Evolutionary conservation across 1,140 invertebrate species (phyloP).

Genomic region (Capitella teleta): DNA sequence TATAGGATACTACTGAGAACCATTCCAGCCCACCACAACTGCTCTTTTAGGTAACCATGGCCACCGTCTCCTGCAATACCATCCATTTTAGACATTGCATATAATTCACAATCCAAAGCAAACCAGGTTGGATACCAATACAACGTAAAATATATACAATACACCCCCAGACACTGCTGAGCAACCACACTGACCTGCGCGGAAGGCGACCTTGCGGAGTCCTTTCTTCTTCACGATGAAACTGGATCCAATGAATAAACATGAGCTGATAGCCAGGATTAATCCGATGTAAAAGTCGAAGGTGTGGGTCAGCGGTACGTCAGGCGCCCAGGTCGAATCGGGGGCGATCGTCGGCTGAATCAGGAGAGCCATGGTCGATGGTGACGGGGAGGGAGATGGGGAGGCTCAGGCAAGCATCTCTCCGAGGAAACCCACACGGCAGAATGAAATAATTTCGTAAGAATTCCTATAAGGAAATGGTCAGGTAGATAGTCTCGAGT

Average conservation of each 20-base stretch:
- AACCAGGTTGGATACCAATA: background rate
- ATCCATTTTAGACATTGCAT: background rate
- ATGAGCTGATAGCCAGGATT: conserved; percentile 65
- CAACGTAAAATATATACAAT: background rate
- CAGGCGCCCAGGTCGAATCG: too few species aligned
- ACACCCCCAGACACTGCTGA: background rate
- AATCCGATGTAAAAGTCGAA: conserved; percentile 64
- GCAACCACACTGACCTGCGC: conserved; percentile 54
- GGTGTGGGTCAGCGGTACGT: background rate
- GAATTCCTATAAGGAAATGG: too few species aligned
- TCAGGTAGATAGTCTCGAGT: too few species aligned
- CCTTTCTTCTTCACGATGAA: conserved; percentile 95
- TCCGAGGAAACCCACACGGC: too few species aligned
- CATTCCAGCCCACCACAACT: conserved; percentile 89
- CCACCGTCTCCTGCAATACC: conserved; percentile 58
- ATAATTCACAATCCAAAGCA: background rate
- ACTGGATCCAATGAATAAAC: conserved; percentile 80
- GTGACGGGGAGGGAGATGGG: too few species aligned
- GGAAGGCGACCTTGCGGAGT: conserved; percentile 58
- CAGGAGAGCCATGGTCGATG: too few species aligned
- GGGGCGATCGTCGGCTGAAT: too few species aligned
- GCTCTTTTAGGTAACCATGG: conserved; percentile 83
- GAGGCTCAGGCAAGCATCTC: too few species aligned
- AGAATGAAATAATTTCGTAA: too few species aligned
- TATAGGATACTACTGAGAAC: conserved; percentile 83